Conservation (phyloP, 2,888 invertebrate species). For the Pasiphila rectangulata region DNA sequence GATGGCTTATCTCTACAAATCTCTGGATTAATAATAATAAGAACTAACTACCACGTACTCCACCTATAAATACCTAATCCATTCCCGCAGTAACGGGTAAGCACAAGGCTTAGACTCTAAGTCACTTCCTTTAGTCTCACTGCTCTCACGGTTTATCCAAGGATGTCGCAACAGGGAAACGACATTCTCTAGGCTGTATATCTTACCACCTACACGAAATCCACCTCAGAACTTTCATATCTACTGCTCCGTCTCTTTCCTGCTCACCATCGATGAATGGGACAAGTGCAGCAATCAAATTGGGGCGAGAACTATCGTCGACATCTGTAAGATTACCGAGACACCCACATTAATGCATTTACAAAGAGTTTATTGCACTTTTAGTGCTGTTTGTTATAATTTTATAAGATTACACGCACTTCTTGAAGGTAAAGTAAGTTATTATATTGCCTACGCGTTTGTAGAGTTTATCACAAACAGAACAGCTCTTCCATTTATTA, state of each 20-base stretch:
- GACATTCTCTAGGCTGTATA: slow-evolving; percentile 51
- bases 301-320: slow-evolving; percentile 56
- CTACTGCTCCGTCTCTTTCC: slow-evolving; percentile 30
- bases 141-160: slow-evolving; percentile 26
- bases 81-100: slow-evolving; percentile 6
- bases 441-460: too few species aligned
- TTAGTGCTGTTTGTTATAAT: slow-evolving; percentile 45
- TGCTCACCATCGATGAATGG: slow-evolving; percentile 22
- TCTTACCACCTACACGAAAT: slow-evolving; percentile 58
- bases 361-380: slow-evolving; percentile 66
- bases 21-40: too few species aligned
- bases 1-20: too few species aligned
- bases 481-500: too few species aligned
- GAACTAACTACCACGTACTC: too few species aligned
- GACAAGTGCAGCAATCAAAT: slow-evolving; percentile 39
- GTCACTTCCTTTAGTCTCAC: slow-evolving; percentile 21
- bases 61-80: not conserved
- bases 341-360: slow-evolving; percentile 57
- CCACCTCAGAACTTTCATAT: slow-evolving; percentile 40
- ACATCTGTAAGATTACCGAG: slow-evolving; percentile 57
- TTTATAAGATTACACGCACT: slow-evolving; percentile 28
- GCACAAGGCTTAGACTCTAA: slow-evolving; percentile 20
- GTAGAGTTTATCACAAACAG: too few species aligned
- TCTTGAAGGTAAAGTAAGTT: slow-evolving; percentile 27
- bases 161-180: slow-evolving; percentile 61